Evolutionary conservation across 2,113 vertebrate genomes (phyloP).

Genomic region (Spermophilus dauricus): DNA sequence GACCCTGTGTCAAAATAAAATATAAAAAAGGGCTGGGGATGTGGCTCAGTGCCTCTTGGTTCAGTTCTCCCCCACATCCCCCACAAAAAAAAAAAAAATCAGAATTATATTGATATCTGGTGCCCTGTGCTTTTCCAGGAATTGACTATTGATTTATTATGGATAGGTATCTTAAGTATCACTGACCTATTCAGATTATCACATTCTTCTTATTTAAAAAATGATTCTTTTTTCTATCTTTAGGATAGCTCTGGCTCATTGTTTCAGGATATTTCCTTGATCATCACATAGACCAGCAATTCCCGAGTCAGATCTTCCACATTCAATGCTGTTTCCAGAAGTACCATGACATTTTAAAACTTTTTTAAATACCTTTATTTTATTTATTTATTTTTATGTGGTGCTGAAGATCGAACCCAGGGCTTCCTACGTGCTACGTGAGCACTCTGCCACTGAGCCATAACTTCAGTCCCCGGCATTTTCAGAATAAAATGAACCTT

Average conservation of each 20-base stretch:
- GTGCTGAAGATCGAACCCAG: too few relatives aligned
- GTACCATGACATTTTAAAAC: neutral
- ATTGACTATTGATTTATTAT: conserved; percentile 48
- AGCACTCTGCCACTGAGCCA: too few relatives aligned
- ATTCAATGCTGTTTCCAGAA: conserved; percentile 48
- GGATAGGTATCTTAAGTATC: conserved; percentile 37
- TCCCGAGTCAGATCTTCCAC: neutral
- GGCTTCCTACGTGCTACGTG: too few relatives aligned
- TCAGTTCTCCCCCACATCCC: too few relatives aligned
- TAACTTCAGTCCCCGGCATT: neutral
- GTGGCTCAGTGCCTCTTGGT: too few relatives aligned
- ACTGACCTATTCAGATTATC: conserved; percentile 27
- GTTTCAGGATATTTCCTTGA: conserved; percentile 58
- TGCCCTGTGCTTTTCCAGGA: conserved; percentile 57
- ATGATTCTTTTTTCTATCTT: conserved; percentile 4
- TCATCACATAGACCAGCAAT: conserved; percentile 1
- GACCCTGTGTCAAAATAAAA: too few relatives aligned
- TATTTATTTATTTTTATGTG: too few relatives aligned
- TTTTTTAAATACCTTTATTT: too few relatives aligned
- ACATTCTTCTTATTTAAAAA: conserved; percentile 46
- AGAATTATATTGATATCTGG: conserved; percentile 67
- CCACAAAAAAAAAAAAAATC: too few relatives aligned
- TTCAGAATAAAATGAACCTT: conserved; percentile 71
- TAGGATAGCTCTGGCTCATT: conserved; percentile 15
- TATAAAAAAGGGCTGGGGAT: too few relatives aligned